These are phyloP conservation scores for Zeuzera pyrina DNA, from an alignment of 2,888 invertebrate species.

Conservation along the genomic window DNA sequence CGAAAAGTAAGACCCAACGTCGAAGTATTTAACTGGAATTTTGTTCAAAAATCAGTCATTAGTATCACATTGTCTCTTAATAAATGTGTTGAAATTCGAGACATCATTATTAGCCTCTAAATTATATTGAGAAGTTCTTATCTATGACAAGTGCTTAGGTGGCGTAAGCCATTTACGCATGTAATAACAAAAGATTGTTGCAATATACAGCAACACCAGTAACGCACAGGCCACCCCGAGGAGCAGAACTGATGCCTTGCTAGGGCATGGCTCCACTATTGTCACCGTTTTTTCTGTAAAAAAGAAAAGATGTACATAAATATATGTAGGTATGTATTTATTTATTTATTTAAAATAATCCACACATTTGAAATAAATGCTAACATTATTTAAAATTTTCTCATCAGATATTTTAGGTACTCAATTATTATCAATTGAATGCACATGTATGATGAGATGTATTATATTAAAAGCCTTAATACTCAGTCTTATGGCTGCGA, in stretches of 20 bases:
- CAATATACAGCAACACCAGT: constrained; percentile 89
- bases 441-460: too few species aligned
- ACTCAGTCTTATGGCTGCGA: too few species aligned
- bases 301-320: constrained; percentile 11
- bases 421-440: too few species aligned
- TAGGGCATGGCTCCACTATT: constrained; percentile 92
- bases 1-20: too few species aligned
- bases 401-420: too few species aligned
- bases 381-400: too few species aligned
- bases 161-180: constrained; percentile 94
- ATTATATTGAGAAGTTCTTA: constrained; percentile 15
- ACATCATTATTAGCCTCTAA: background rate
- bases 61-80: constrained; percentile 53
- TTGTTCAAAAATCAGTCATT: constrained; percentile 49
- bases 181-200: constrained; percentile 93
- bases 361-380: too few species aligned
- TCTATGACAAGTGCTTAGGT: constrained; percentile 82
- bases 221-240: constrained; percentile 93
- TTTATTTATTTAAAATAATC: too few species aligned
- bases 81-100: background rate
- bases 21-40: too few species aligned
- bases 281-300: constrained; percentile 90
- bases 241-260: constrained; percentile 91
- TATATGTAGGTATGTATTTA: too few species aligned
- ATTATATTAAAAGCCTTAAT: too few species aligned